Base-by-base conservation (phyloP, 2,888 invertebrate species). In the Lasiommata megera region DNA sequence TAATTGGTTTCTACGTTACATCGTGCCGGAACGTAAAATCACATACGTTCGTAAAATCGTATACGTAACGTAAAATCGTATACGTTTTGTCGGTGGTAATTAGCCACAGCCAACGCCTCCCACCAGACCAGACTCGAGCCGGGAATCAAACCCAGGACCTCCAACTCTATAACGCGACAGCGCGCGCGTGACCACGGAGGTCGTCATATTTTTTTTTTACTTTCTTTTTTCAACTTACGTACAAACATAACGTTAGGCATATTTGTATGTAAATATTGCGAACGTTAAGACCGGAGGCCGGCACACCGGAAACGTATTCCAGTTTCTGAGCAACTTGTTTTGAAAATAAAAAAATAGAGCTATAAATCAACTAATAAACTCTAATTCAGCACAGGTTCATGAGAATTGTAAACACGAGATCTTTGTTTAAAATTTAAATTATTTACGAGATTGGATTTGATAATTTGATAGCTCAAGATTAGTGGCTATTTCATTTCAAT, bases 341-440 rank as follows among this genome's bases (percentile, higher is more conserved):
- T 14, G 3, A n/a, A n/a, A n/a, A n/a, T n/a, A n/a, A n/a, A 14
- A 37, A 51, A 51, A 14, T 37, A 17, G 11, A 14, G 37, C 51
- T 57, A 61, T 68, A 64, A 66, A 62, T 67, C 65, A 69, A 54
- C 54, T 36, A 60, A 61, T 60, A 38, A 58, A 57, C 40, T 63
- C 52, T 61, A 58, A 63, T 60, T 54, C 47, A 56, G 58, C 44
- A 41, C 57, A 11, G 55, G 62, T 60, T 62, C 58, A 52, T 53
- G 55, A 46, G 60, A 48, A 58, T 44, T 63, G 51, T 61, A 54
- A 62, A 50, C 55, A 55, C 9, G 34, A 28, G 11, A 31, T 18
- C 36, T 52, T 14, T 55, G 47, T 50, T 56, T 52, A 17, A 34
- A 43, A 54, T 56, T 52, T 14, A 54, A 58, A 46, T 56, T 44